A percentile compares a stretch with the other conserved stretches of the same genome.
Evolutionary conservation across 2,888 invertebrate species (phyloP).

Genomic region (Catocala fraxini): DNA sequence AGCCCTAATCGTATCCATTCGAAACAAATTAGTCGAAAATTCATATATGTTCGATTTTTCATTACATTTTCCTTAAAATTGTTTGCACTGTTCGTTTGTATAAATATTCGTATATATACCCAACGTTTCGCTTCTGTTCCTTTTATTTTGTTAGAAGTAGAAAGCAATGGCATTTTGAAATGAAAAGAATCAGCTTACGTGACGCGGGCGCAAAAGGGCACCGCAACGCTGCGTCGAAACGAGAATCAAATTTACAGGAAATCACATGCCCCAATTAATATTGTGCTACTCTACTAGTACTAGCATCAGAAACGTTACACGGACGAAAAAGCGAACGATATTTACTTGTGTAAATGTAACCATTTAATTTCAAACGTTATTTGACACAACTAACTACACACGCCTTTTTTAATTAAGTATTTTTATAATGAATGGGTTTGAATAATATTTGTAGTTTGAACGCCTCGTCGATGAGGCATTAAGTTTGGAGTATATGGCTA

Average conservation of each 20-base stretch:
- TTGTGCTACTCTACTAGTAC: slow-evolving; percentile 41
- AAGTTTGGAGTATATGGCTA: no score
- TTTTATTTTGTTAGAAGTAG: slow-evolving; percentile 31
- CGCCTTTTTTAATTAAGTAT: no score
- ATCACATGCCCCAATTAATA: slow-evolving; percentile 64
- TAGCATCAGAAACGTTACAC: slow-evolving; percentile 29
- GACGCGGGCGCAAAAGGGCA: slow-evolving; percentile 42
- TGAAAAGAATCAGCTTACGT: slow-evolving; percentile 49
- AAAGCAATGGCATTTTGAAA: slow-evolving; percentile 42
- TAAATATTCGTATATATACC: background rate
- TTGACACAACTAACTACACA: background rate
- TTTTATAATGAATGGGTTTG: no score
- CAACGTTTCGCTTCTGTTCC: slow-evolving; percentile 19
- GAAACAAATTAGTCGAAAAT: no score
- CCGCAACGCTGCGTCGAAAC: slow-evolving; percentile 28
- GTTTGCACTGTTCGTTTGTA: background rate
- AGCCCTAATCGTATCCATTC: no score
- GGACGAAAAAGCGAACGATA: slow-evolving; percentile 1
- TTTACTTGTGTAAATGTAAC: background rate
- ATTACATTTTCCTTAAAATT: background rate
- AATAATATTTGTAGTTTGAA: no score
- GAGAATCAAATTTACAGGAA: slow-evolving; percentile 58
- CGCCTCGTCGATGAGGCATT: no score
- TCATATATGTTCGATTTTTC: no score
- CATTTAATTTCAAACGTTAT: background rate